Evolutionary conservation across 2,888 invertebrate genomes (phyloP).

Genomic region (Apamea crenata): DNA sequence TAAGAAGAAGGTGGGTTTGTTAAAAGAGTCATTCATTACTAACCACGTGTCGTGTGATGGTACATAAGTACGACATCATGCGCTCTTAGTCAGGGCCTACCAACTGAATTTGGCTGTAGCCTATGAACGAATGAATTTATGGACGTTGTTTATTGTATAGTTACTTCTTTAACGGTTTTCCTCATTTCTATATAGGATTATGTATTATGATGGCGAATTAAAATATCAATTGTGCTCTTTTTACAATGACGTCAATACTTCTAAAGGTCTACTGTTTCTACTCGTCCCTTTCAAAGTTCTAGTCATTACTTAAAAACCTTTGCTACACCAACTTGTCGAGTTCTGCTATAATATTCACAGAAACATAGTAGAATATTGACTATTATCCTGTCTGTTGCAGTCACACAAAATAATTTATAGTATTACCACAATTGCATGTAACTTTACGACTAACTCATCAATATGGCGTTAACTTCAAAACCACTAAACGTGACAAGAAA

Average conservation of each 20-base stretch:
- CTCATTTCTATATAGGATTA: neutral
- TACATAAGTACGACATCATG: neutral
- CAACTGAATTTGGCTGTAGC: neutral
- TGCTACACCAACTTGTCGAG: neutral
- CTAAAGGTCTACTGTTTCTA: neutral
- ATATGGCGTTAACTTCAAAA: conserved; percentile 24
- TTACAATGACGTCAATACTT: too few species aligned
- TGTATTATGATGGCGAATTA: too few species aligned
- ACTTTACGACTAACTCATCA: conserved; percentile 10
- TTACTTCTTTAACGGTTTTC: neutral
- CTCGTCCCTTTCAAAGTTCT: neutral
- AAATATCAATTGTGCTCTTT: neutral
- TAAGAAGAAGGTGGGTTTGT: neutral
- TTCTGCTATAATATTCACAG: neutral
- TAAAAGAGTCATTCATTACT: neutral
- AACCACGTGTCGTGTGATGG: too few species aligned
- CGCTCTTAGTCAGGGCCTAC: neutral
- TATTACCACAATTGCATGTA: neutral
- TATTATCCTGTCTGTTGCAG: neutral
- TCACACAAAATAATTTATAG: conserved; percentile 3
- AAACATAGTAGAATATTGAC: neutral
- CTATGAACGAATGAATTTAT: neutral
- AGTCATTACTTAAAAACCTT: neutral
- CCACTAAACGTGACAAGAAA: conserved; percentile 61
- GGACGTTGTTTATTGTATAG: too few species aligned